Evolutionary conservation across 2,113 vertebrate species (phyloP), one percentile per base, ranked within the genome.

Genomic region (Cavia aperea): DNA sequence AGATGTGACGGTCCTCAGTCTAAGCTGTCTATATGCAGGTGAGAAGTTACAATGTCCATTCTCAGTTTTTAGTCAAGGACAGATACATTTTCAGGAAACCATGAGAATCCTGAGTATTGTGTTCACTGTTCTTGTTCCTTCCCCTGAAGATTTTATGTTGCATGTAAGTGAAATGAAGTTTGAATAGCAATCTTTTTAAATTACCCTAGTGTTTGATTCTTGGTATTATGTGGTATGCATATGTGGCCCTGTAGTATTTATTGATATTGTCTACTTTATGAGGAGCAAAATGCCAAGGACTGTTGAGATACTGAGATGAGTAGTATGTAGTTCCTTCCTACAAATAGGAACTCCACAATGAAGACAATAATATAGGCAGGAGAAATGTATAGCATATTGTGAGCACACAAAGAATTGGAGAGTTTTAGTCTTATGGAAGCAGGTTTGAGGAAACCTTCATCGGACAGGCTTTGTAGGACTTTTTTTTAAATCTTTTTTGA

Each of bases 11-110:
- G 98, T 99, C 60, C 98, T 99, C 92, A 99, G 99, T 92, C 98
- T 99, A 83, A 99, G 99, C 97, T 99, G 99, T 97, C 98, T 99
- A 39, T 99, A 99, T 96, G 99, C 99, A 97, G 99, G 99, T 99
- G 95, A 95, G 97, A 87, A 23, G 31, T 84, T 95, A 73, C 10
- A 0, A 6, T 72, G 13, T 65, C 63, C n/a, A 39, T 26, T 77
- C 43, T 93, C 19, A 24, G 84, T 75, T 88, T 93, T 86, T 54
- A 66, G 51, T 63, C 12, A 68, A 73, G 46, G 33, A 31, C n/a
- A 31, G 36, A 1, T 62, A 33, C 49, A 16, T 60, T 94, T 79
- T 70, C n/a, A 75, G 86, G 63, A 90, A 81, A 60, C 31, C 8
- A 1, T 54, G 43, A 81, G 78, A 73, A 36, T 54, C 66, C 46